Base-by-base conservation (phyloP, 2,888 invertebrate genomes). In the Nowickia ferox region DNA sequence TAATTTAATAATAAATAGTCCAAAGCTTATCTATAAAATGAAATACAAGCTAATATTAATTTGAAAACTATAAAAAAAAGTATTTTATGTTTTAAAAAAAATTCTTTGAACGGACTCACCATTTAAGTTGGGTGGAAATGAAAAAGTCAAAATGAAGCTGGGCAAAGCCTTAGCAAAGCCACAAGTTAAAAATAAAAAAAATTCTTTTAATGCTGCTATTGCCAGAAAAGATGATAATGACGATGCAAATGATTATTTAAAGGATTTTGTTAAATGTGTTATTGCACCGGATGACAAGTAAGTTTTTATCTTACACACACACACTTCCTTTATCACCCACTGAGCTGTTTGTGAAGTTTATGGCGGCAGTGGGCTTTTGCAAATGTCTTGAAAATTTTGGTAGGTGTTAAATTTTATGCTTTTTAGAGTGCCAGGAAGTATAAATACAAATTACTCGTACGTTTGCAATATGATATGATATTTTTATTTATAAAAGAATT, bases 191-290 rank as follows among this genome's bases (percentile, higher is more conserved):
- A 42, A 42, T 46, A 79, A 74, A 75, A 74, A 69, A 59, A n/a
- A 42, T 46, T 4, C 19, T 30, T 40, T 30, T 8, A n/a, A 46
- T 15, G 30, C 30, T 15, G 51, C n/a, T 19, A 38, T 13, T 44
- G 30, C 6, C 15, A 51, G 17, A 19, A 9, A n/a, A 11, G 13
- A 1, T n/a, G 57, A 59, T 0, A 66, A 53, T 11, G 77, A 59
- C 38, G 87, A 86, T 15, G 88, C 89, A 38, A 88, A 89, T 51
- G 89, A 89, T 68, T 91, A 90, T 84, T 88, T 91, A 48, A 87
- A 89, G 42, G 91, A 91, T 87, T 91, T 90, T 87, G 90, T 91
- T 69, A 91, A 91, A 66, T 91, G 91, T 84, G 89, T 88, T 59
- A 69, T 91, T 86, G 89, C 89, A 74, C 91, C 91, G 30, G 81